A percentile compares a stretch with the other conserved stretches of the same genome.
Conservation (phyloP, 2,888 invertebrate species). For the Xestia c-nigrum region DNA sequence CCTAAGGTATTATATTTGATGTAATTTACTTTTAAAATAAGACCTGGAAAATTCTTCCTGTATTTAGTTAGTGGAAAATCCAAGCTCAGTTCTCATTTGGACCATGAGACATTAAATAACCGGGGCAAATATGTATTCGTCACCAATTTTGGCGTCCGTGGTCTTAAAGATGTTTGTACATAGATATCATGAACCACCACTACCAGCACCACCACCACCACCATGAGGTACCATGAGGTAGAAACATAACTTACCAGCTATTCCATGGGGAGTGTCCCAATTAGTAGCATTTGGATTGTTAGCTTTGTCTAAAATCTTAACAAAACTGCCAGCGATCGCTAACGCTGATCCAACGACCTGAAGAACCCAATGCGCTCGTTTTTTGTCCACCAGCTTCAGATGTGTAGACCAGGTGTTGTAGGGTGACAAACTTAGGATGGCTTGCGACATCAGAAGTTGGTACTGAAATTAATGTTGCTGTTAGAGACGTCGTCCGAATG, state of each 20-base stretch:
- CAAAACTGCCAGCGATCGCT: slow-evolving; percentile 79
- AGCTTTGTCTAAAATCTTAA: slow-evolving; percentile 75
- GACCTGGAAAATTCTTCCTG: background rate
- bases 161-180: background rate
- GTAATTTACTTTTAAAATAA: background rate
- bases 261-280: slow-evolving; percentile 81
- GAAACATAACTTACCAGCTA: slow-evolving; percentile 69
- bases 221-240: too few species aligned
- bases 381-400: slow-evolving; percentile 78
- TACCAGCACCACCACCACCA: too few species aligned
- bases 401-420: slow-evolving; percentile 80
- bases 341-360: slow-evolving; percentile 80
- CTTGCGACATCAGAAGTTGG: slow-evolving; percentile 84
- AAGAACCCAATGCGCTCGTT: slow-evolving; percentile 80
- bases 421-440: slow-evolving; percentile 79
- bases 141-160: background rate
- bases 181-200: too few species aligned
- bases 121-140: background rate
- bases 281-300: slow-evolving; percentile 53
- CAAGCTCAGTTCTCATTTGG: background rate
- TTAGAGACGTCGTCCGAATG: too few species aligned
- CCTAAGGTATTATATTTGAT: background rate
- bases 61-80: background rate
- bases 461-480: slow-evolving; percentile 71
- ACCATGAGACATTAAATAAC: background rate